Percentiles rank a stretch among this genome's conserved stretches.
phyloP scores from a whole-genome alignment of 2,888 invertebrate species.

The Caenorhabditis zanzibari region DNA sequence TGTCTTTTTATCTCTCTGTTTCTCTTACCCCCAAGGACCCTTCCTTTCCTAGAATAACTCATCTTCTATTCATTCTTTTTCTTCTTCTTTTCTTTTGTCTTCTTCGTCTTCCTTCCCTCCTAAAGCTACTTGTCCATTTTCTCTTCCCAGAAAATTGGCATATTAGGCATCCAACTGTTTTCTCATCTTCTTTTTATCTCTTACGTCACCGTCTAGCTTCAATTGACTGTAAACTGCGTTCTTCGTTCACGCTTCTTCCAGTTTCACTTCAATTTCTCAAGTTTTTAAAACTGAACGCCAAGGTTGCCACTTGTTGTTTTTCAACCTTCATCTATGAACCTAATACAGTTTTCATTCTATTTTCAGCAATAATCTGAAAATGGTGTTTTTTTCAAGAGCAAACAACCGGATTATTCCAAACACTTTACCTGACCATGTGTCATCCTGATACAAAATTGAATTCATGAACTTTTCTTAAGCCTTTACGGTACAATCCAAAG shows the following conservation, averaged over 20 bases:
- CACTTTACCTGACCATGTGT: neutral
- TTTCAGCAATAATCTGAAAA: neutral
- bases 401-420: neutral
- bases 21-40: conserved; percentile 16
- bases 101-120: conserved; percentile 26
- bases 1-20: conserved; percentile 17
- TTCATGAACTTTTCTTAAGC: neutral
- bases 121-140: conserved; percentile 30
- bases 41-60: conserved; percentile 46
- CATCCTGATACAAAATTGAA: neutral
- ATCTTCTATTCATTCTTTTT: conserved; percentile 51
- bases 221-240: conserved; percentile 24
- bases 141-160: neutral
- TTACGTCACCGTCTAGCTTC: conserved; percentile 27
- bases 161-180: conserved; percentile 15
- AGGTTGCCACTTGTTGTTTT: neutral
- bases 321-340: neutral
- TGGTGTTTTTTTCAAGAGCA: neutral
- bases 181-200: conserved; percentile 10
- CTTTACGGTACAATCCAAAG: neutral
- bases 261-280: conserved; percentile 25
- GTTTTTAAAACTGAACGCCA: neutral
- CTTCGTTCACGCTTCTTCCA: conserved; percentile 3
- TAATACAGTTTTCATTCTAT: neutral
- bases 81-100: conserved; percentile 18